Conservation (phyloP, 2,113 vertebrate species). For the Engraulis encrasicolus region DNA sequence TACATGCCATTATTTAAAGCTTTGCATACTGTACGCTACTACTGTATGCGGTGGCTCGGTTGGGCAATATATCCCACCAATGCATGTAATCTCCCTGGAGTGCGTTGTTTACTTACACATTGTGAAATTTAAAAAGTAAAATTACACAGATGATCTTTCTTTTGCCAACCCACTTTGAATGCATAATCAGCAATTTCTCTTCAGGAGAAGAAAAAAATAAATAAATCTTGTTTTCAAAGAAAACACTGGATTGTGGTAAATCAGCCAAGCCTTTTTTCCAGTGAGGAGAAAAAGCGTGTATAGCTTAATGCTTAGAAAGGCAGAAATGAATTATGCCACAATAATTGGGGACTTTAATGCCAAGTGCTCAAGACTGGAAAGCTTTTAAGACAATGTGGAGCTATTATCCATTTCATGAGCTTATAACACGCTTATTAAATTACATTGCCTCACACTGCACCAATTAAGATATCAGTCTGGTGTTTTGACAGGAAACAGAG, state of each 20-base stretch:
- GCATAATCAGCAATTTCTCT: neutral
- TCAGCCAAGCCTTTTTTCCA: neutral
- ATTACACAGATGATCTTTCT: neutral
- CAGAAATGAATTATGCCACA: conserved; percentile 29
- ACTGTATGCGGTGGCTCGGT: neutral
- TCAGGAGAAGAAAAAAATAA: neutral
- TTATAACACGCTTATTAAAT: conserved; percentile 56
- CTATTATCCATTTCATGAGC: conserved; percentile 66
- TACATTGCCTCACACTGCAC: conserved; percentile 59
- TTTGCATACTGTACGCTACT: neutral
- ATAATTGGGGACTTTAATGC: conserved; percentile 54
- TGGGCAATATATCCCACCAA: neutral
- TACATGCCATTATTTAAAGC: conserved; percentile 27
- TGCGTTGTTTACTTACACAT: neutral
- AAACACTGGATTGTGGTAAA: neutral
- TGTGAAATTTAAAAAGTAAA: neutral
- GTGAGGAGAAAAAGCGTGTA: neutral
- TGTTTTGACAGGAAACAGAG: conserved; percentile 46
- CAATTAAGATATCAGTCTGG: conserved; percentile 50
- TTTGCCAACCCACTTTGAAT: too few species aligned
- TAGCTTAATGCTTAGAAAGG: neutral
- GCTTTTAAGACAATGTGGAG: conserved; percentile 57
- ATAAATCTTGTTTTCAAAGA: neutral
- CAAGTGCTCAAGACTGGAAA: conserved; percentile 46
- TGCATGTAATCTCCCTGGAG: neutral